Evolutionary conservation across 1,140 invertebrate genomes (phyloP).

Genomic region (Ylistrum balloti): DNA sequence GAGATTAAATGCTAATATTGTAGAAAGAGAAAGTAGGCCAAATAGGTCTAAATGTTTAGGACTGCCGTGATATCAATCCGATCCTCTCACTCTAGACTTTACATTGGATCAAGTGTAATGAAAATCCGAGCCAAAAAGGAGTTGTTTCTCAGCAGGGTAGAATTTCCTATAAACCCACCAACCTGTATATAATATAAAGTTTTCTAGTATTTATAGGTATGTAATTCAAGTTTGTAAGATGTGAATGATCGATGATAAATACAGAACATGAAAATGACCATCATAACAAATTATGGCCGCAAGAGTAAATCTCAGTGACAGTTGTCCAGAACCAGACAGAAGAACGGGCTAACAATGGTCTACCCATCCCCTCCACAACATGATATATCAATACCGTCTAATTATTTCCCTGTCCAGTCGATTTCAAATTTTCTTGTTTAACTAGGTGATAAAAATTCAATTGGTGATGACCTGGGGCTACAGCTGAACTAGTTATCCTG

Average conservation of each 20-base stretch:
- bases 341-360: background rate
- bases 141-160: background rate
- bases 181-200: background rate
- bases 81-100: no score
- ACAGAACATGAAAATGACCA: background rate
- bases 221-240: background rate
- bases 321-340: background rate
- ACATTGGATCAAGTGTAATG: background rate
- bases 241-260: background rate
- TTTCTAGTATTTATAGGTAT: background rate
- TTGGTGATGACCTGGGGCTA: background rate
- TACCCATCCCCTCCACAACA: background rate
- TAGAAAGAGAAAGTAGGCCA: no score
- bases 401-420: slow-evolving; percentile 37
- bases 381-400: background rate
- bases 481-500: background rate
- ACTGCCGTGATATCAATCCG: no score
- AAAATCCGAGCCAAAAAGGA: background rate
- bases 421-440: slow-evolving; percentile 11
- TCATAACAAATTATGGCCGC: background rate
- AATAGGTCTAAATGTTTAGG: background rate
- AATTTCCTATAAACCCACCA: background rate
- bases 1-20: no score
- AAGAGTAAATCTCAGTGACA: background rate
- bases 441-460: slow-evolving; percentile 40